phyloP scores from a whole-genome alignment of 2,797 vertebrate genomes.

The Gadopsis bispinosus region DNA sequence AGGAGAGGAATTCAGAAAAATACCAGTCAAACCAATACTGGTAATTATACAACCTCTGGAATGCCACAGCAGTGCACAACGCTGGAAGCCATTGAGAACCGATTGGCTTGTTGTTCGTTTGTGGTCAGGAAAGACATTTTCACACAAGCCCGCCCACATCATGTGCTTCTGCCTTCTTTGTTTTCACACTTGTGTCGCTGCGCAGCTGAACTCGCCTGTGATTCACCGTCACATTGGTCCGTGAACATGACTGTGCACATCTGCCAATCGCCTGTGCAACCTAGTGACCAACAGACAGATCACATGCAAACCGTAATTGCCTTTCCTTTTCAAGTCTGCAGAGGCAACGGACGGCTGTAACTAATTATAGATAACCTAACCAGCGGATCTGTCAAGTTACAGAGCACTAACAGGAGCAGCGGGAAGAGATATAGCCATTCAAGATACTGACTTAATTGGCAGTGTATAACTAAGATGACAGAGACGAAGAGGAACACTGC shows the following conservation, averaged over 20 bases:
- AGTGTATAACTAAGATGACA: slow-evolving; percentile 9
- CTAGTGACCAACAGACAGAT: slow-evolving; percentile 43
- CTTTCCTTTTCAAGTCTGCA: slow-evolving; percentile 6
- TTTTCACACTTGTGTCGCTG: slow-evolving; percentile 53
- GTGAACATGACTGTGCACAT: slow-evolving; percentile 19
- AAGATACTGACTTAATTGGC: slow-evolving; percentile 28
- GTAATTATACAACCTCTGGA: slow-evolving; percentile 63
- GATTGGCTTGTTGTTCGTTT: slow-evolving; percentile 48
- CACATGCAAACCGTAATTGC: slow-evolving; percentile 31
- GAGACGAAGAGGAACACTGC: background rate
- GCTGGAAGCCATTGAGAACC: slow-evolving; percentile 45
- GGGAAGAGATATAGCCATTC: slow-evolving; percentile 9
- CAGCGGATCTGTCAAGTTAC: slow-evolving; percentile 45
- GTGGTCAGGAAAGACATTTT: slow-evolving; percentile 59
- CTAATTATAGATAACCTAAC: slow-evolving; percentile 11
- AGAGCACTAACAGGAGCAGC: slow-evolving; percentile 18
- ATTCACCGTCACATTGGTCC: slow-evolving; percentile 32
- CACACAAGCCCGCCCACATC: slow-evolving; percentile 49
- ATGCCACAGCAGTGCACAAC: slow-evolving; percentile 63
- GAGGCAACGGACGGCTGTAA: slow-evolving; percentile 1
- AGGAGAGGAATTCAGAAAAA: slow-evolving; percentile 50
- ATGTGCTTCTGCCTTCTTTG: slow-evolving; percentile 46
- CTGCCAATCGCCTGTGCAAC: slow-evolving; percentile 13
- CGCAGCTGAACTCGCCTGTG: slow-evolving; percentile 19
- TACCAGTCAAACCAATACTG: slow-evolving; percentile 64